Evolutionary conservation across 2,888 invertebrate genomes (phyloP).

Genomic region (Trypoxylon attenuatum): DNA sequence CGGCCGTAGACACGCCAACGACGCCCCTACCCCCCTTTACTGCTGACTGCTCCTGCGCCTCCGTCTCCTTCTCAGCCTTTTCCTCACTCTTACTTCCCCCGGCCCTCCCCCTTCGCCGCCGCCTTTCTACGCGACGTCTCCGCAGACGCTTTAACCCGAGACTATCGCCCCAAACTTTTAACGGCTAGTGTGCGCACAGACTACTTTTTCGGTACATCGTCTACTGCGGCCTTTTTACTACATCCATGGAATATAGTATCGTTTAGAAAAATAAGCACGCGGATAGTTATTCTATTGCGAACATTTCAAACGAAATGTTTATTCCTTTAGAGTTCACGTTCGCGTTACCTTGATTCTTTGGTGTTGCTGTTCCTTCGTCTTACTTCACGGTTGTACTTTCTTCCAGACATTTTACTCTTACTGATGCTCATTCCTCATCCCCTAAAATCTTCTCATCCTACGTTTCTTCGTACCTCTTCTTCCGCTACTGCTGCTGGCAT

Average conservation of each 20-base stretch:
- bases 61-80: constrained; percentile 8
- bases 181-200: too few species aligned
- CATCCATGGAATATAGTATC: too few species aligned
- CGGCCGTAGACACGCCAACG: constrained; percentile 70
- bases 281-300: too few species aligned
- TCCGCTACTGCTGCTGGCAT: constrained; percentile 13
- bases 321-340: too few species aligned
- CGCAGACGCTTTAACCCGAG: constrained; percentile 38
- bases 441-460: constrained; percentile 26
- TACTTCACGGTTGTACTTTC: constrained; percentile 34
- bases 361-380: constrained; percentile 42
- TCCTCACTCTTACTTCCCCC: constrained; percentile 1
- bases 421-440: constrained; percentile 1
- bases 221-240: too few species aligned
- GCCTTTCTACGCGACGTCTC: constrained; percentile 34
- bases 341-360: too few species aligned
- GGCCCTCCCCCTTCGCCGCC: neutral
- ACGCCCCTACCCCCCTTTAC: constrained; percentile 20
- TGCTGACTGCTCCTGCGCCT: constrained; percentile 21
- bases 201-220: too few species aligned
- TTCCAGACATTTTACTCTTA: constrained; percentile 2
- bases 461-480: constrained; percentile 11
- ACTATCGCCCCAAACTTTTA: constrained; percentile 59
- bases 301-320: too few species aligned
- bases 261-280: too few species aligned